Evolutionary conservation across 1,140 invertebrate species (phyloP).

Genomic region (Colletes gigas): DNA sequence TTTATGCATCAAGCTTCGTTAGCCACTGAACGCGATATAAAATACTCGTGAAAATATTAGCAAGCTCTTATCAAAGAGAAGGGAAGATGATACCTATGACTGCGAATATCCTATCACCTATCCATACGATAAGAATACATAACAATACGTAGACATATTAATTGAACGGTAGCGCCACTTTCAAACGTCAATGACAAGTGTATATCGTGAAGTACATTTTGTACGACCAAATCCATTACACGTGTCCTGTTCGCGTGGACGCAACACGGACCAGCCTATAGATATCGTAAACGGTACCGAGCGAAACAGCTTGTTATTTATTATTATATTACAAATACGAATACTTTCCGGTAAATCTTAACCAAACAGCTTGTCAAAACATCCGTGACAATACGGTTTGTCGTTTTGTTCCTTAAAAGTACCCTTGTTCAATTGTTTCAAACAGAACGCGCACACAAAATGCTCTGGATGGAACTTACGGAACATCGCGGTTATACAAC

Average conservation of each 20-base stretch:
- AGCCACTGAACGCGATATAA: slow-evolving; percentile 16
- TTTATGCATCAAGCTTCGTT: too few relatives aligned
- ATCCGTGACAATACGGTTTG: slow-evolving; percentile 98
- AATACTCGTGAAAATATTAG: slow-evolving; percentile 47
- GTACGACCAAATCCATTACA: slow-evolving; percentile 47
- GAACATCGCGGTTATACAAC: slow-evolving; percentile 99
- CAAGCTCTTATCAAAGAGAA: slow-evolving; percentile 28
- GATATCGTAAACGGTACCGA: slow-evolving; percentile 41
- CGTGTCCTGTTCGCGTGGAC: slow-evolving; percentile 15
- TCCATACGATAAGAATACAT: slow-evolving; percentile 6
- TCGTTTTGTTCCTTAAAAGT: slow-evolving; percentile 99
- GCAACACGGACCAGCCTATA: slow-evolving; percentile 25
- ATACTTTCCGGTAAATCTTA: slow-evolving; percentile 77
- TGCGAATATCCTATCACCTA: slow-evolving; percentile 23
- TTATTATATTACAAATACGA: slow-evolving; percentile 55
- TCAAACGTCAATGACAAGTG: slow-evolving; percentile 17
- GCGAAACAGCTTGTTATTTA: slow-evolving; percentile 25
- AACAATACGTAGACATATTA: slow-evolving; percentile 26
- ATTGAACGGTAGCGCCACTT: slow-evolving; percentile 16
- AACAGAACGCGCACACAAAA: slow-evolving; percentile 98
- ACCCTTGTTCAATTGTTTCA: slow-evolving; percentile 98
- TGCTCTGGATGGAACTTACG: slow-evolving; percentile 99
- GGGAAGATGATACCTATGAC: slow-evolving; percentile 29
- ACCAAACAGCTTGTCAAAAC: slow-evolving; percentile 98
- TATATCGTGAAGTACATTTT: slow-evolving; percentile 8